Percentiles rank a stretch among this genome's conserved stretches.
Evolutionary conservation across 2,888 invertebrate species (phyloP).

Genomic region (Hirtodrosophila confusa): DNA sequence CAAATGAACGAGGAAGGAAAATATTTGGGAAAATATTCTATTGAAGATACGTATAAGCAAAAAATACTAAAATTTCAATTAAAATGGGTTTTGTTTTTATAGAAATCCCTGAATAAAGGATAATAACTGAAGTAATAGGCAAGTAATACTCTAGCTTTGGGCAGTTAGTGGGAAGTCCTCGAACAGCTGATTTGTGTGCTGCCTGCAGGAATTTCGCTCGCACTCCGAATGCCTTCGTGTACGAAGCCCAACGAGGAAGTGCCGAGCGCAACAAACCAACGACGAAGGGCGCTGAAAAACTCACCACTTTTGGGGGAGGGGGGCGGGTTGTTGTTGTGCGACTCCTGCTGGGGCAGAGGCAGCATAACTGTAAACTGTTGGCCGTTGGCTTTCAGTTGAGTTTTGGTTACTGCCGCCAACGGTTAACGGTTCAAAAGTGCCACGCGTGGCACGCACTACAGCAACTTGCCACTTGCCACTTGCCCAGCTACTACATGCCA

Average conservation of each 20-base stretch:
- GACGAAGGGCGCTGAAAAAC: constrained; percentile 34
- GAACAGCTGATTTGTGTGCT: constrained; percentile 63
- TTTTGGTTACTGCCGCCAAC: constrained; percentile 81
- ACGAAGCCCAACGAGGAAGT: constrained; percentile 26
- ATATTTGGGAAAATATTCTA: too few species aligned
- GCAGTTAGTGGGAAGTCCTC: too few species aligned
- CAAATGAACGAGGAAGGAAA: too few species aligned
- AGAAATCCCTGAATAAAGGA: not conserved
- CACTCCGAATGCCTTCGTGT: constrained; percentile 62
- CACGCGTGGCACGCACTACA: constrained; percentile 38
- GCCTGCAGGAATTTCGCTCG: constrained; percentile 56
- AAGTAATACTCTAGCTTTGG: too few species aligned
- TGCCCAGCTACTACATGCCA: constrained; percentile 26
- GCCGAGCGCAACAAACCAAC: constrained; percentile 14
- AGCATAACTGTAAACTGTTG: constrained; percentile 63
- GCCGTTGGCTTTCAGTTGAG: constrained; percentile 76
- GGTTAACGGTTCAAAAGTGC: constrained; percentile 59
- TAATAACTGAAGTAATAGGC: too few species aligned
- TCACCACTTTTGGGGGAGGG: constrained; percentile 56
- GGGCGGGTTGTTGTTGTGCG: not conserved
- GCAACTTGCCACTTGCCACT: constrained; percentile 41
- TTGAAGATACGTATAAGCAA: too few species aligned
- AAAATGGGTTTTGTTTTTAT: not conserved
- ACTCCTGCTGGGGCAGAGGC: not conserved
- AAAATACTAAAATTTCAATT: not conserved